Evolutionary conservation across 2,113 vertebrate genomes (phyloP), one percentile per base, ranked within the genome.

Genomic region (Coturnix japonica): DNA sequence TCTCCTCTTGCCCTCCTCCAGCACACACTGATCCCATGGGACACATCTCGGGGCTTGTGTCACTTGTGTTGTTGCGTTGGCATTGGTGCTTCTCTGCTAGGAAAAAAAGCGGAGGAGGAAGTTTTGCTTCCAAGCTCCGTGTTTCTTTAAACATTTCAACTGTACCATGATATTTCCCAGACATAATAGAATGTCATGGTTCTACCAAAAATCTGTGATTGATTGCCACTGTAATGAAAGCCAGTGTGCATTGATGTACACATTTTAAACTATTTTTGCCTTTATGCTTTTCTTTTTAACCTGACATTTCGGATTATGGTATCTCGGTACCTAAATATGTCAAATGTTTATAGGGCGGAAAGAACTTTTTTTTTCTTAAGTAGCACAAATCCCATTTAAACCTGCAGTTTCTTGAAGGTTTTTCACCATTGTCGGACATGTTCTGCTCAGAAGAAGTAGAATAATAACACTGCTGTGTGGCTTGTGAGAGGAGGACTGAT

Each of bases 241-340:
- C 43, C 57, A 69, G 59, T 82, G 64, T 86, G 92, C 81, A 57
- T 10, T 65, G 88, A 81, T 88, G 69, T 72, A 77, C 90, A 78
- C 30, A 28, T 93, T 95, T 94, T 65, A 82, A 94, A 94, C 61
- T 82, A 11, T 74, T 94, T 95, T 79, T 96, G 39, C 80, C 85
- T 92, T 84, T 85, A 63, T 86, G 61, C 69, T 92, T 90, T 88
- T 74, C 65, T 94, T 81, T 72, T 96, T 95, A 89, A 94, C 25
- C 41, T 95, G 92, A 95, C 93, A 86, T 95, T 97, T 95, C 73
- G 4, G 28, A 83, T 96, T 72, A 87, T 51, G 92, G 82, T 93
- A 94, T 93, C 80, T 60, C 46, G 57, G 60, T 93, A 51, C 73
- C 87, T 79, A 96, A 91, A 91, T 76, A 60, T 83, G 64, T 91